phyloP scores from a whole-genome alignment of 2,113 vertebrate genomes.

The Xiphophorus couchianus region DNA sequence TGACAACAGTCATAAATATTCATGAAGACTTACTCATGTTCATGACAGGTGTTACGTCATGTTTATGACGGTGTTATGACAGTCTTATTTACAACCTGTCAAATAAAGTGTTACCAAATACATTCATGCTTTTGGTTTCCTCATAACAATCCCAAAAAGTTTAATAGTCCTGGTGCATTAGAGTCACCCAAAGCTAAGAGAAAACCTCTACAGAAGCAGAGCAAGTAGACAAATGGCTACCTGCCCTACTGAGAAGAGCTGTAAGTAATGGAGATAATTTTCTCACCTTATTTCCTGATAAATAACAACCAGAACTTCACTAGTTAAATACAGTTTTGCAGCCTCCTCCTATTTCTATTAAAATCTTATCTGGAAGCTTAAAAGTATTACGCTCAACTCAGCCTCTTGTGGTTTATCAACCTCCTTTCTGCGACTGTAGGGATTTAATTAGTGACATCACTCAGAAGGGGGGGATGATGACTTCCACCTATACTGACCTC shows the following conservation, averaged over 20 bases:
- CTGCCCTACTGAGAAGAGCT: conserved; percentile 38
- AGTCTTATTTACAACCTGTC: too few relatives aligned
- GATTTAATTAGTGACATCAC: conserved; percentile 65
- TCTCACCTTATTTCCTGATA: neutral
- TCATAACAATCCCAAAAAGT: neutral
- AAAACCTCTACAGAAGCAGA: conserved; percentile 37
- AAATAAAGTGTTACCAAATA: too few relatives aligned
- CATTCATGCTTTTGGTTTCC: neutral
- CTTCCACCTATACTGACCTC: conserved; percentile 51
- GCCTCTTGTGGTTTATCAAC: conserved; percentile 42
- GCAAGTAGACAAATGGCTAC: conserved; percentile 38
- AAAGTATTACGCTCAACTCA: conserved; percentile 44
- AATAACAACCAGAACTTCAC: conserved; percentile 5
- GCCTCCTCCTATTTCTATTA: neutral
- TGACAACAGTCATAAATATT: too few relatives aligned
- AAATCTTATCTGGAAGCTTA: conserved; percentile 42
- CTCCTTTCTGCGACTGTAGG: conserved; percentile 32
- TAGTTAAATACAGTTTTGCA: neutral
- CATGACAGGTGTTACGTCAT: too few relatives aligned
- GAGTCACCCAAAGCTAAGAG: conserved; percentile 27
- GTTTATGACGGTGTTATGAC: too few relatives aligned
- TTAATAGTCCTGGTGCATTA: conserved; percentile 18
- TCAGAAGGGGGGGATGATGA: conserved; percentile 40
- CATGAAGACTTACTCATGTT: too few relatives aligned
- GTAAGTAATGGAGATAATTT: neutral